Evolutionary conservation across 2,797 vertebrate genomes (phyloP), one percentile per base, ranked within the genome.

Genomic region (Parauchenoglanis punctatus): DNA sequence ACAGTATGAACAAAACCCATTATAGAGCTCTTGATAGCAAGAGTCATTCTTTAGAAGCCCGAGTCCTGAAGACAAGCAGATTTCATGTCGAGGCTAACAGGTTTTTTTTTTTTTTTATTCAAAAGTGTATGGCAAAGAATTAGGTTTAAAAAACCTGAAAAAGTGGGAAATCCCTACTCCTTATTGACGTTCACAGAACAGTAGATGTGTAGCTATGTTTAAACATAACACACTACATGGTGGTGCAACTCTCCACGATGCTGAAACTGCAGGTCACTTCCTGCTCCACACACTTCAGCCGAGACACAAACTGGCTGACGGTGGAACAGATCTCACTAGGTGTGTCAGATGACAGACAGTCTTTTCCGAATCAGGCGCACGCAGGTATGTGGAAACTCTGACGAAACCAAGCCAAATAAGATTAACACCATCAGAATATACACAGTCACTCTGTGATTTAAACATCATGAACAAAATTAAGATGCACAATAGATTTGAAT

Each of bases 1-100:
- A 23, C 44, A 59, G 46, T 23, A 61, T 86, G 31, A 87, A 67
- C 63, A 67, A 63, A 67, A 86, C 20, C 0, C 77, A 58, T 65
- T 77, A 59, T 49, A 44, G 81, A 31, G 72, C 31, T 88, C 23
- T 78, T 75, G 52, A 81, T 56, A 46, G 54, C 40, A 12, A 54
- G 25, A 54, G 49, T 23, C 23, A 35, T 85, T 61, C 31, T 81
- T 61, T 25, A 59, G 8, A 44, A 44, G 13, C 23, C 59, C 46
- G 23, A 6, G 54, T 80, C 5, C 8, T 18, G 1, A 8, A 63
- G 40, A n/a, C 12, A 10, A 44, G 23, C 11, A 46, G 58, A 63
- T 61, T 82, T 65, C 15, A 31, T 83, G 81, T 46, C 80, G 23
- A 28, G 44, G 40, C 40, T 17, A 28, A 28, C 7, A 58, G 7